These are phyloP conservation scores for Euborellia annulipes DNA, from an alignment of 1,140 invertebrate species.

Conservation along the genomic window DNA sequence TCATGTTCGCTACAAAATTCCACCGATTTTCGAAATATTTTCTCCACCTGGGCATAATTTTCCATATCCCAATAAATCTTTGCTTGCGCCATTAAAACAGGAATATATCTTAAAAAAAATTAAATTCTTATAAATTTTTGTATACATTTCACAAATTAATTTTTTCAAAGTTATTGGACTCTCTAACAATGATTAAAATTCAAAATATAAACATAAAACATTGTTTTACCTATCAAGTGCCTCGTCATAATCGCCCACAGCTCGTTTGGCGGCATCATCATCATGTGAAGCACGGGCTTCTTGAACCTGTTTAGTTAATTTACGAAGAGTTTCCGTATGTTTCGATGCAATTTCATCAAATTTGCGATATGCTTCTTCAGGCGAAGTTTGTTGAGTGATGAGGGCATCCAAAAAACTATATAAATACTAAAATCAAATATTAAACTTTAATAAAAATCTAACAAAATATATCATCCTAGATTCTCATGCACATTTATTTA, in stretches of 20 bases:
- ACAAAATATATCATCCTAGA: no score
- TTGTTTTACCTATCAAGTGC: slow-evolving; percentile 58
- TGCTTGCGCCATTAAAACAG: slow-evolving; percentile 95
- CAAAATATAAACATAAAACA: slow-evolving; percentile 3
- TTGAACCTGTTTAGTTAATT: slow-evolving; percentile 84
- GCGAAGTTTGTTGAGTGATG: slow-evolving; percentile 93
- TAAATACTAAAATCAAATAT: slow-evolving; percentile 53
- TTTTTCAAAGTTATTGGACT: slow-evolving; percentile 1
- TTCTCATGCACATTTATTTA: no score
- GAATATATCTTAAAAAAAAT: slow-evolving; percentile 45
- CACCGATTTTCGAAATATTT: slow-evolving; percentile 87
- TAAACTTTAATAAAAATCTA: slow-evolving; percentile 6
- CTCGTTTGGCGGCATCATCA: slow-evolving; percentile 75
- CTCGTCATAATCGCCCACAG: slow-evolving; percentile 86
- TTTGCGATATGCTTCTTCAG: slow-evolving; percentile 93
- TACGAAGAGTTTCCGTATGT: slow-evolving; percentile 77
- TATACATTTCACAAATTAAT: background rate
- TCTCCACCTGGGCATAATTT: slow-evolving; percentile 88
- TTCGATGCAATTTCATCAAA: slow-evolving; percentile 89
- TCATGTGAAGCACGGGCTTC: slow-evolving; percentile 77
- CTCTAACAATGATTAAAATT: slow-evolving; percentile 16
- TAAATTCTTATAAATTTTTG: slow-evolving; percentile 3
- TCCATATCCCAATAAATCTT: slow-evolving; percentile 98
- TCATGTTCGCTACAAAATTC: slow-evolving; percentile 98
- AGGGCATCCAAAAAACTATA: slow-evolving; percentile 85